Base-by-base conservation (phyloP, 2,797 vertebrate genomes). In the Coilia nasus region DNA sequence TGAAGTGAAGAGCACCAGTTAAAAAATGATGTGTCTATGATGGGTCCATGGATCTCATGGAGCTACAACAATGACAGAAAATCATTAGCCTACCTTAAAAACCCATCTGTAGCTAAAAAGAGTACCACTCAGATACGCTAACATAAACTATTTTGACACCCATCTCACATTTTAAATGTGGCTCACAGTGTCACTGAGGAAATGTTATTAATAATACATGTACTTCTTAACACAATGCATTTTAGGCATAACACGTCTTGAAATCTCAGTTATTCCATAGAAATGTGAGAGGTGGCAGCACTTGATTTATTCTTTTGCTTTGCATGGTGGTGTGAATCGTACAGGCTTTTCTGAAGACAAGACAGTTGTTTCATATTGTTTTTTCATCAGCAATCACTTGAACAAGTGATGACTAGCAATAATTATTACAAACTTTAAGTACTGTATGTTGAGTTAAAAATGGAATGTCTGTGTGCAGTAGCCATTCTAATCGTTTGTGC, bases 271-370 rank as follows among this genome's bases (percentile, higher is more conserved):
- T 17, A 4, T 71, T 71, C 28, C 12, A 3, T 28, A 31, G 2
- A 12, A 31, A 71, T 67, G 12, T 15, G 1, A 6, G 12, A 71
- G 25, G 28, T 35, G 9, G 11, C 28, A 35, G 25, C 28, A 75
- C 67, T 75, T 75, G 67, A 75, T 35, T 35, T 31, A 75, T 31
- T 71, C 11, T 75, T 75, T 75, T 75, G 31, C 67, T 35, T 75
- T 35, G 67, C 15, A 35, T 75, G 15, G 31, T 75, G 28, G 6
- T 31, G 28, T 59, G 57, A 59, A 4, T 14, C 28, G 23, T 67
- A 67, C 62, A 67, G 62, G 62, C 67, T 35, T 75, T 35, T 75
- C 31, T 75, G 17, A 75, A 75, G 28, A 75, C 67, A 75, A 75
- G 9, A 67, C 62, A 31, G 2, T 14, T 35, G 3, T 17, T 71